These are phyloP conservation scores for Yponomeuta evonymella DNA, from an alignment of 2,888 invertebrate species.

Conservation along the genomic window DNA sequence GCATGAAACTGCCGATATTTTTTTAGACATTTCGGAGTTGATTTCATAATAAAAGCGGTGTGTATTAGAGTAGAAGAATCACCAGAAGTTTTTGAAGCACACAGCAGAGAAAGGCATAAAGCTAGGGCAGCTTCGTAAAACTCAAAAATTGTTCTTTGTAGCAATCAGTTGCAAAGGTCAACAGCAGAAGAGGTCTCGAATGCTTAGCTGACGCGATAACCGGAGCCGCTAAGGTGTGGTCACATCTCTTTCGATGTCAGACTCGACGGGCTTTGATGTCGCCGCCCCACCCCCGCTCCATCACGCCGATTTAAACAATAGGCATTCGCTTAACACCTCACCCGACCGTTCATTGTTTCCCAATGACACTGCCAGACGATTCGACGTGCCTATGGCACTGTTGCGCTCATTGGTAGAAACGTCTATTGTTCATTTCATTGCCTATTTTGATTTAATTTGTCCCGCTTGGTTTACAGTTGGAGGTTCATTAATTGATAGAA, in stretches of 20 bases:
- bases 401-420: slow-evolving; percentile 41
- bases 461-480: slow-evolving; percentile 29
- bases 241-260: slow-evolving; percentile 41
- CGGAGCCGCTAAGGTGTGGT: slow-evolving; percentile 37
- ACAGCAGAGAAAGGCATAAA: no score
- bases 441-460: slow-evolving; percentile 16
- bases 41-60: no score
- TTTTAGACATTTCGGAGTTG: no score
- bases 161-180: background rate
- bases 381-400: slow-evolving; percentile 20
- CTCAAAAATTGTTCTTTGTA: background rate
- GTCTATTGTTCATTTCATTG: slow-evolving; percentile 40
- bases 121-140: no score
- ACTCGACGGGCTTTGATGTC: slow-evolving; percentile 41
- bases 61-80: no score
- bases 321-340: slow-evolving; percentile 47
- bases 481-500: background rate
- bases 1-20: no score
- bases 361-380: slow-evolving; percentile 24
- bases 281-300: slow-evolving; percentile 34
- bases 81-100: background rate
- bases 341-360: slow-evolving; percentile 43
- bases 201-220: background rate
- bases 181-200: background rate
- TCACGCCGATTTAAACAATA: slow-evolving; percentile 40